Percentiles rank a stretch among this genome's conserved stretches.
phyloP scores from a whole-genome alignment of 2,113 vertebrate genomes.

The Promerops cafer region DNA sequence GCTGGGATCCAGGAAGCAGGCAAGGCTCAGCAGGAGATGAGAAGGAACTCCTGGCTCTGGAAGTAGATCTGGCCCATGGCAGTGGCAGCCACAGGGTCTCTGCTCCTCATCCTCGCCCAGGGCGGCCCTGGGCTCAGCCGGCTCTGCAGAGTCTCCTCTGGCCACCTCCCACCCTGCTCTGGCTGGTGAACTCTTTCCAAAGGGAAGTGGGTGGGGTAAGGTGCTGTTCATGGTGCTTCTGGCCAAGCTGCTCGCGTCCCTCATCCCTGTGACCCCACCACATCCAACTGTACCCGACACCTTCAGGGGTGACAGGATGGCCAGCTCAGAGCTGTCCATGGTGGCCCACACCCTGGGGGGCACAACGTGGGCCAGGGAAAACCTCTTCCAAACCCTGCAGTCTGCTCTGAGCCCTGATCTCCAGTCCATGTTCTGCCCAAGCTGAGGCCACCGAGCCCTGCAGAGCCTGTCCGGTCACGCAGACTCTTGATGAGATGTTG shows the following conservation, averaged over 20 bases:
- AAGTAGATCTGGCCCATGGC: neutral
- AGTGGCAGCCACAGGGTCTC: too few relatives aligned
- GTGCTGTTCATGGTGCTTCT: neutral
- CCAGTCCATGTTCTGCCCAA: neutral
- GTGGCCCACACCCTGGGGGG: neutral
- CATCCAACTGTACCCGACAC: accelerated
- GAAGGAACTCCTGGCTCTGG: neutral
- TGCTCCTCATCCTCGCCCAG: accelerated
- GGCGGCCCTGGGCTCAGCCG: neutral
- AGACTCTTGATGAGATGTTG: accelerated
- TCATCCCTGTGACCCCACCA: neutral
- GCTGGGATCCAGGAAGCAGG: neutral
- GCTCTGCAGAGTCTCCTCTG: neutral
- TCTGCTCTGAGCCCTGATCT: neutral
- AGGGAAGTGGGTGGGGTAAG: neutral
- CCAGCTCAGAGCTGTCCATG: neutral
- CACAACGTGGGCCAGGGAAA: neutral
- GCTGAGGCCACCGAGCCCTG: neutral
- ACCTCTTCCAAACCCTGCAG: neutral
- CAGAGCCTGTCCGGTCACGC: neutral
- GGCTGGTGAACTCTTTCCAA: neutral
- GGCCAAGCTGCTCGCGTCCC: accelerated
- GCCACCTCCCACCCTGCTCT: neutral
- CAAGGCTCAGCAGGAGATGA: neutral
- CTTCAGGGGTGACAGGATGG: neutral